Conservation (phyloP, 2,797 vertebrate species). For the Diglossa cyanea region DNA sequence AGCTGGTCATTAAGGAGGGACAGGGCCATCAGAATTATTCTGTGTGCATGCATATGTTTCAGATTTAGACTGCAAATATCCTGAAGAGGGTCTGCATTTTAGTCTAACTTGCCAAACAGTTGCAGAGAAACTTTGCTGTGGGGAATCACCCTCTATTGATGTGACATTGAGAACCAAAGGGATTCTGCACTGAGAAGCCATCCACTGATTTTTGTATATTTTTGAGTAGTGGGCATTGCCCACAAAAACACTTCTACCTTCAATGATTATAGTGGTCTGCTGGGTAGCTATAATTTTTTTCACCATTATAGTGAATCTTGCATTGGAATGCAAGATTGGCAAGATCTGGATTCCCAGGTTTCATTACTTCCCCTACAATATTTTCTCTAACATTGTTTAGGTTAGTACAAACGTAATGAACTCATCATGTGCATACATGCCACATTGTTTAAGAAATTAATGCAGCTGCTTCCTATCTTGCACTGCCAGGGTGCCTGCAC, state of each 20-base stretch:
- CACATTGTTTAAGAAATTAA: neutral
- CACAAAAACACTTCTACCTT: neutral
- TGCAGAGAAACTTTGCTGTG: neutral
- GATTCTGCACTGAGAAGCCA: neutral
- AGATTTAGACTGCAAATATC: neutral
- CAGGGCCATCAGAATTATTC: neutral
- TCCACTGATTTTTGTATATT: neutral
- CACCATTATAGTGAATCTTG: neutral
- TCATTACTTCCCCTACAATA: neutral
- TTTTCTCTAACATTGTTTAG: neutral
- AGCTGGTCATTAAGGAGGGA: neutral
- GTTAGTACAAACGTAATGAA: neutral
- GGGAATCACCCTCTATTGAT: neutral
- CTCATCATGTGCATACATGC: neutral
- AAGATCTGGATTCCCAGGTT: neutral
- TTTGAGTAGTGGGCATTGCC: neutral
- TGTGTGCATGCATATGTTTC: neutral
- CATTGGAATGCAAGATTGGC: neutral
- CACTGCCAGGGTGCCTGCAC: neutral
- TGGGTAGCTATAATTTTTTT: neutral
- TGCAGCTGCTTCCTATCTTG: neutral
- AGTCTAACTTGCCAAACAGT: neutral
- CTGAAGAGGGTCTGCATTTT: neutral
- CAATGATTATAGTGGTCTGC: neutral
- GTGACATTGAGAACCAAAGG: neutral